Evolutionary conservation across 2,888 invertebrate genomes (phyloP).

Genomic region (Tenthredo mesomela): DNA sequence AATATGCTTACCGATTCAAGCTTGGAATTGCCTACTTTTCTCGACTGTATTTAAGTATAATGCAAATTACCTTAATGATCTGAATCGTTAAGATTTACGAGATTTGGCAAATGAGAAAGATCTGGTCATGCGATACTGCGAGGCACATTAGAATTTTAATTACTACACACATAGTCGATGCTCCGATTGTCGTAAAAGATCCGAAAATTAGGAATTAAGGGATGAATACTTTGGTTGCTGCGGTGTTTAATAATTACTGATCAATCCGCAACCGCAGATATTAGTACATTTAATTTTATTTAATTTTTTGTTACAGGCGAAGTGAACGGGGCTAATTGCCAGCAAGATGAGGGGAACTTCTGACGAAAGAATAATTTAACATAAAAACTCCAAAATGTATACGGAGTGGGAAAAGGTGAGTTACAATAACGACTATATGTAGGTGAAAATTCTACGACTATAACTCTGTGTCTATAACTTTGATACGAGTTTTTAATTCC

Average conservation of each 20-base stretch:
- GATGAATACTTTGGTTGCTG: too few relatives aligned
- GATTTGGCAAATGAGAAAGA: neutral
- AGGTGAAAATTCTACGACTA: neutral
- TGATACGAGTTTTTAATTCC: neutral
- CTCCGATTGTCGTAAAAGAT: neutral
- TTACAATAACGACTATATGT: neutral
- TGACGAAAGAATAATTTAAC: slow-evolving; percentile 32
- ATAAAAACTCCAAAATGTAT: slow-evolving; percentile 66
- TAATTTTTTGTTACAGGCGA: slow-evolving; percentile 11
- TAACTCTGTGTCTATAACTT: neutral
- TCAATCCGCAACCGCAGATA: neutral
- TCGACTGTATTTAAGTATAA: neutral
- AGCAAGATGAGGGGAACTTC: slow-evolving; percentile 51
- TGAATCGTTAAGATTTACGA: slow-evolving; percentile 12
- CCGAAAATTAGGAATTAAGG: neutral
- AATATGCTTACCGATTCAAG: neutral
- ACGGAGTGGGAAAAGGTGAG: slow-evolving; percentile 75
- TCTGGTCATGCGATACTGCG: neutral
- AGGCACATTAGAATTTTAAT: neutral
- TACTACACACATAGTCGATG: neutral
- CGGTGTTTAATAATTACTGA: too few relatives aligned
- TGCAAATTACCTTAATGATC: neutral
- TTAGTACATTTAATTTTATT: neutral
- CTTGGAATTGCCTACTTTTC: neutral
- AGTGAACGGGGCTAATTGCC: neutral